Evolutionary conservation across 2,113 vertebrate species (phyloP), one percentile per base, ranked within the genome.

Genomic region (Podarcis raffonei): DNA sequence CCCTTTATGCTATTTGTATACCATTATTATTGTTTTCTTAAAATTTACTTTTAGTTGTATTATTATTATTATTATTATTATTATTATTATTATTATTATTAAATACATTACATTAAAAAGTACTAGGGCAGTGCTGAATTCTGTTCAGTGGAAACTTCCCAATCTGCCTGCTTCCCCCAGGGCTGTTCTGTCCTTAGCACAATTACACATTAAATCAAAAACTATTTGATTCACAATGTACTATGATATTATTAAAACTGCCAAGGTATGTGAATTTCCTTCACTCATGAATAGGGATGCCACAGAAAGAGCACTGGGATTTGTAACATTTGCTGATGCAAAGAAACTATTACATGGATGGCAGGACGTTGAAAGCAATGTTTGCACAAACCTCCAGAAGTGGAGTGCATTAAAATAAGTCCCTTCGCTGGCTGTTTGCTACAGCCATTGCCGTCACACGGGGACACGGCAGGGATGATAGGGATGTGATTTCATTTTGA

Each of bases 231-330:
- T 81, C 80, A 86, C 20, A 53, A n/a, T 80, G 30, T 66, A 16
- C 2, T 48, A 48, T 83, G 37, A 89, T 86, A 85, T 81, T 39
- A 86, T 77, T 83, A 87, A 77, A 90, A 83, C 72, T 90, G 72
- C 39, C 81, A 81, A 79, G 4, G 1, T 76, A 74, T 20, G n/a
- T 68, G 4, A 1, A 84, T 90, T 83, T 32, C 72, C 77, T 84
- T 88, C 89, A 65, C 20, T 83, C 5, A 35, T 5, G 75, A 7
- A 88, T 48, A 81, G 11, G 4, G 76, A 18, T 75, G 32, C 18
- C 35, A 13, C 74, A 62, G 85, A 84, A 80, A 90, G 77, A 27
- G 8, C 3, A 65, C 15, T 42, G 83, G 18, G 80, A 66, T 83
- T 66, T 53, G 87, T 76, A 53, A 27, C 37, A 53, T 77, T 68